Base-by-base conservation (phyloP, 2,888 invertebrate species). In the Choreutis nemorana region DNA sequence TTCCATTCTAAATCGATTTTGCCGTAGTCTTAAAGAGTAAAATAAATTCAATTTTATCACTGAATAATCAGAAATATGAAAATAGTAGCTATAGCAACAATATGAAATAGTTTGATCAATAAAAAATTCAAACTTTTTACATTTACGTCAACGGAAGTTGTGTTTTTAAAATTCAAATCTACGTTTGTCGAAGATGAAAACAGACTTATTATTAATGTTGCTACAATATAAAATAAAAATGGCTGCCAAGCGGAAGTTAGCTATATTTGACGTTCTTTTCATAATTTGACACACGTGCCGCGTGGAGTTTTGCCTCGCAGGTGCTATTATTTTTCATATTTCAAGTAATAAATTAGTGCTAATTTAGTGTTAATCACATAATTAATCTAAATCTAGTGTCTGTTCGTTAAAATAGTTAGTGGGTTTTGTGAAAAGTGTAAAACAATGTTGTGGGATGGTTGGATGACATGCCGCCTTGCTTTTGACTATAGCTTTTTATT, bases 231-330 rank as follows among this genome's bases (percentile, higher is more conserved):
- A 65, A 55, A 48, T 32, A 28, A 60, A 64, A 45, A 71, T 71
- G 68, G 72, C 66, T n/a, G 54, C 56, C 48, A 40, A 50, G 50
- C 68, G 71, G 73, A 75, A 71, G 57, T 62, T 51, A 48, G 48
- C 50, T 53, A 14, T 61, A 50, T 48, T 50, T 64, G 62, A 67
- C 67, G 51, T 65, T 70, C 71, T 73, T 78, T 77, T 68, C 57
- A 68, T 59, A 70, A 66, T 58, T 72, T 75, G 72, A 70, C 73
- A 75, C 77, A 77, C 79, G 79, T 78, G 78, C 71, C 71, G 80
- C 80, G 80, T 79, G 80, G 78, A 79, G 71, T 73, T 64, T 70
- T 63, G 41, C 65, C 71, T 50, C 79, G 77, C 78, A 79, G 79
- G 79, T 79, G 59, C 56, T 64, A 57, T 39, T 48, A 52, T 51